Base-by-base conservation (phyloP, 2,797 vertebrate genomes). In the Xyrichtys novacula region DNA sequence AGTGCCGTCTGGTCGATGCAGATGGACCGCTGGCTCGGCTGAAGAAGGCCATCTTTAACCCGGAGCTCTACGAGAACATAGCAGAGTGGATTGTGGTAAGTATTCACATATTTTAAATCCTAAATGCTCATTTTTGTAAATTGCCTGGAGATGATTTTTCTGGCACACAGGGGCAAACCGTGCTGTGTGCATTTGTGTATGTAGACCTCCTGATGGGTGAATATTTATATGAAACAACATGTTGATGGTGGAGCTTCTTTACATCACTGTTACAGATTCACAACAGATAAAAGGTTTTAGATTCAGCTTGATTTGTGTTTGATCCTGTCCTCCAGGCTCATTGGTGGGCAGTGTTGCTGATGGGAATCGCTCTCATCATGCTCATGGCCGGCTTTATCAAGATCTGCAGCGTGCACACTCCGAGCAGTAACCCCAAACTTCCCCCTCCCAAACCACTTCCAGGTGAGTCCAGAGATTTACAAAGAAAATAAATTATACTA, bases 381-480 rank as follows among this genome's bases (percentile, higher is more conserved):
- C 90, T 99, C 78, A 99, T 99, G 98, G 98, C 98, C 23, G 98
- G 98, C 63, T 99, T 99, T 91, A 99, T 99, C 81, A 99, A 99
- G 90, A 99, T 99, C 91, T 99, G 98, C 86, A 99, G 98, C 70
- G 98, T 99, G 61, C 98, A 99, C 65, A 99, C 98, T 31, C 98
- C 98, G 29, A 99, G 97, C 94, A 99, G 98, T 90, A 99, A 99
- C 89, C 98, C 98, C 84, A 99, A 99, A 92, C 94, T 99, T 65
- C 98, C 98, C 23, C 98, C 97, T 71, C 98, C 97, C 10, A 99
- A 99, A 95, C 98, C 97, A 78, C 96, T 99, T 84, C 98, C 98
- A 94, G 97, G 98, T 99, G 86, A 94, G 95, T 84, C 26, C 39
- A 49, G 7, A 62, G 3, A 53, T 58, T 43, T 11, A 25, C 40